These are phyloP conservation scores for Rhinolophus sinicus DNA, from an alignment of 2,113 vertebrate genomes.

Conservation along the genomic window DNA sequence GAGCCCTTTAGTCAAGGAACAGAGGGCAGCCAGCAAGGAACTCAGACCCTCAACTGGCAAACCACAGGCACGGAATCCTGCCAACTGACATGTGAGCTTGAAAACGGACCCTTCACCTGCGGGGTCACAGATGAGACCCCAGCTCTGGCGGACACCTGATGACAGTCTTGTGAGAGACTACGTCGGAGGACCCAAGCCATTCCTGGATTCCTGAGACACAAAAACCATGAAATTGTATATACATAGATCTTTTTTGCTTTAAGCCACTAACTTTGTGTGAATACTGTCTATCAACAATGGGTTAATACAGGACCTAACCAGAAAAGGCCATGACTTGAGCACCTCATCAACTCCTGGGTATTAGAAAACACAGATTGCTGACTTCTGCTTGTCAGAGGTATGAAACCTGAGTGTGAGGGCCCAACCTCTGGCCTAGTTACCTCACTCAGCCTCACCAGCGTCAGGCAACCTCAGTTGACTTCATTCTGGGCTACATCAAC, in stretches of 20 bases:
- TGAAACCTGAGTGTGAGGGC: background rate
- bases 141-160: background rate
- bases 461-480: background rate
- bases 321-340: background rate
- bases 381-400: background rate
- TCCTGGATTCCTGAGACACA: background rate
- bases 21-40: background rate
- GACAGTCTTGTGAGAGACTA: background rate
- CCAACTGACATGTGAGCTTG: background rate
- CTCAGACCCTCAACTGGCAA: background rate
- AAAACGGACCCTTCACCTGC: background rate
- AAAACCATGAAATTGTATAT: background rate
- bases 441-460: background rate
- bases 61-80: background rate
- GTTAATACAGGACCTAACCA: background rate
- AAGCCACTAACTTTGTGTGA: background rate
- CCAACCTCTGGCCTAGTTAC: background rate
- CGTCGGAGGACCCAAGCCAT: background rate
- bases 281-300: background rate
- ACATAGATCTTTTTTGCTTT: background rate
- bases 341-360: background rate
- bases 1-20: background rate
- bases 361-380: background rate
- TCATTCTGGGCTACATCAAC: background rate
- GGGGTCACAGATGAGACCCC: background rate